A percentile compares a stretch with the other conserved stretches of the same genome.
phyloP scores from a whole-genome alignment of 2,888 invertebrate species.

The Barypeithes pellucidus region DNA sequence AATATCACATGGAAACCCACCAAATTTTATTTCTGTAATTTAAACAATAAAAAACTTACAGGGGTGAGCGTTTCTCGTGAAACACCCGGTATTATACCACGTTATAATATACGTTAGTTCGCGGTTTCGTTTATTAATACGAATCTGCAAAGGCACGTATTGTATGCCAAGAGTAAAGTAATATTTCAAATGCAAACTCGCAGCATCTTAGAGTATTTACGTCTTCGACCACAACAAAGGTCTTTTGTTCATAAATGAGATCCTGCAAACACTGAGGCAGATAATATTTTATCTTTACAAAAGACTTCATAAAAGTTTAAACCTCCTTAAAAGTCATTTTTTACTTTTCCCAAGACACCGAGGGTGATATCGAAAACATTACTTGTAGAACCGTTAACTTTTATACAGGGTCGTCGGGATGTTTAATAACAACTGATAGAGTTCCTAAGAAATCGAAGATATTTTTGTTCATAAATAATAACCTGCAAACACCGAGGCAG shows the following conservation, averaged over 20 bases:
- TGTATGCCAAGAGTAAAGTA: conserved; percentile 13
- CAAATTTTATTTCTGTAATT: too few relatives aligned
- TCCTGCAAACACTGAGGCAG: conserved; percentile 24
- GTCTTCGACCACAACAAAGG: conserved; percentile 43
- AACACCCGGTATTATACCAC: too few relatives aligned
- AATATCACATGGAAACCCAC: too few relatives aligned
- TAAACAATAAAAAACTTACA: too few relatives aligned
- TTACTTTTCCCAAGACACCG: conserved; percentile 6
- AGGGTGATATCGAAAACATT: too few relatives aligned
- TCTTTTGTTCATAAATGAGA: conserved; percentile 44
- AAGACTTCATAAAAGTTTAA: conserved; percentile 33
- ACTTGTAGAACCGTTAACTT: too few relatives aligned
- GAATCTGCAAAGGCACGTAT: conserved; percentile 4
- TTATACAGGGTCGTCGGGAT: too few relatives aligned
- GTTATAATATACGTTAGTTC: conserved; percentile 6
- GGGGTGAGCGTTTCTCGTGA: too few relatives aligned
- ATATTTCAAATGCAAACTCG: conserved; percentile 39
- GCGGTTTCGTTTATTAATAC: conserved; percentile 2
- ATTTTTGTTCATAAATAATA: conserved; percentile 44
- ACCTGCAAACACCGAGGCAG: conserved; percentile 22
- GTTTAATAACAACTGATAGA: too few relatives aligned
- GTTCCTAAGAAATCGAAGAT: too few relatives aligned
- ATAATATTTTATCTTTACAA: conserved; percentile 40
- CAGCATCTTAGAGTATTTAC: conserved; percentile 42
- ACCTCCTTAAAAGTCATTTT: conserved; percentile 17